Percentiles rank a stretch among this genome's conserved stretches.
These are phyloP conservation scores for Melanargia galathea DNA, from an alignment of 2,888 invertebrate species.

Conservation along the genomic window DNA sequence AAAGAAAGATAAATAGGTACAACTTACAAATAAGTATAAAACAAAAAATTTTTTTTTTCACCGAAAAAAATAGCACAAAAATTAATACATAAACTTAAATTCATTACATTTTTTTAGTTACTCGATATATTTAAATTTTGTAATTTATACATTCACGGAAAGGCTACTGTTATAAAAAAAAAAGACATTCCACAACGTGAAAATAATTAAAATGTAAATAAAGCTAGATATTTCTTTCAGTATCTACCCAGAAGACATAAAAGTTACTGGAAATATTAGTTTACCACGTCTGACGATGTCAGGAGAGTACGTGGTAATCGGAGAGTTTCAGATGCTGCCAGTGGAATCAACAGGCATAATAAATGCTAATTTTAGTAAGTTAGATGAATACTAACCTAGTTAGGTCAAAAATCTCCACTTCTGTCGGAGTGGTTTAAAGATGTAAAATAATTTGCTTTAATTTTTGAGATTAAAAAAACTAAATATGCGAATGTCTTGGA, in stretches of 20 bases:
- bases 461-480: too few relatives aligned
- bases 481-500: too few relatives aligned
- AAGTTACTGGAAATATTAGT: slow-evolving; percentile 70
- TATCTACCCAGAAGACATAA: slow-evolving; percentile 71
- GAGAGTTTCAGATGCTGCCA: slow-evolving; percentile 81
- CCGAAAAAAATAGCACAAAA: too few relatives aligned
- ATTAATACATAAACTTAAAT: too few relatives aligned
- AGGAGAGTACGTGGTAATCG: slow-evolving; percentile 75
- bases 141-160: too few relatives aligned
- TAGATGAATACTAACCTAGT: neutral
- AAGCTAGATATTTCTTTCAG: slow-evolving; percentile 46
- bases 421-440: neutral
- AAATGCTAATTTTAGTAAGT: slow-evolving; percentile 82
- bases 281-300: slow-evolving; percentile 67
- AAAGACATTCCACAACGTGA: too few relatives aligned
- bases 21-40: too few relatives aligned
- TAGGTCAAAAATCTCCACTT: neutral
- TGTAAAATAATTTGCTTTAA: neutral
- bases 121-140: too few relatives aligned
- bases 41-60: too few relatives aligned
- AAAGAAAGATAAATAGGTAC: neutral
- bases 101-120: too few relatives aligned
- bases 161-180: too few relatives aligned
- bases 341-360: slow-evolving; percentile 82
- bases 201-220: neutral